Base-by-base conservation (phyloP, 92 coral and sea anemone genomes). In the Pocillopora grandis region DNA sequence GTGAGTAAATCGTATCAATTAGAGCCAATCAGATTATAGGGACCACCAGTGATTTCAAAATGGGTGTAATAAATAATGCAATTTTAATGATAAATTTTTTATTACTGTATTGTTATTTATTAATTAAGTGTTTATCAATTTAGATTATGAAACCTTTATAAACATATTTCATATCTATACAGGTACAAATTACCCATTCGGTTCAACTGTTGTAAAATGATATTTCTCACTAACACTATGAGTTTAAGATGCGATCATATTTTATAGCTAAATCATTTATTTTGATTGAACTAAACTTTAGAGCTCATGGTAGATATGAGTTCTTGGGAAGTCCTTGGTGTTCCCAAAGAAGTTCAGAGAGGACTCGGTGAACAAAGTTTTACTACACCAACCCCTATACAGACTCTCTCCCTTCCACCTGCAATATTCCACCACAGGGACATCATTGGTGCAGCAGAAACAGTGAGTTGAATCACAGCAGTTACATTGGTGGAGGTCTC, bases 381-480 rank as follows among this genome's bases (percentile, higher is more conserved):
- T 68, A 85, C 86, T 11, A 72, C 62, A 20, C 99, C 99, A 6
- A 96, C 99, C 42, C 90, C 93, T 10, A 96, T 96, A 69, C 99
- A 96, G 87, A 82, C 89, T 35, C 92, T 94, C 19, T 94, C 98
- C 49, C 75, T 96, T 35, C 99, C 97, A 23, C 95, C 99, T 42
- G 99, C 98, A 12, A 72, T 96, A 66, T 87, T 85, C 48, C 89
- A 92, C 66, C 88, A 87, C 21, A 88, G 90, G 86, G 97, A 96
- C 79, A 92, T 96, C 84, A 91, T 94, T 87, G 99, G 98, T 31
- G 99, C 98, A 42, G 99, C 99, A 27, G 98, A 96, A 87, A 96
- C 99, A 62, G 99, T 96, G 85, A n/a, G 77, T 75, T 48, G 20
- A 23, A 17, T 17, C 31, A 16, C 9, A 12, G 48, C 7, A 12